These are phyloP conservation scores for Ctena decussata DNA, from an alignment of 2,888 invertebrate genomes.

Conservation along the genomic window DNA sequence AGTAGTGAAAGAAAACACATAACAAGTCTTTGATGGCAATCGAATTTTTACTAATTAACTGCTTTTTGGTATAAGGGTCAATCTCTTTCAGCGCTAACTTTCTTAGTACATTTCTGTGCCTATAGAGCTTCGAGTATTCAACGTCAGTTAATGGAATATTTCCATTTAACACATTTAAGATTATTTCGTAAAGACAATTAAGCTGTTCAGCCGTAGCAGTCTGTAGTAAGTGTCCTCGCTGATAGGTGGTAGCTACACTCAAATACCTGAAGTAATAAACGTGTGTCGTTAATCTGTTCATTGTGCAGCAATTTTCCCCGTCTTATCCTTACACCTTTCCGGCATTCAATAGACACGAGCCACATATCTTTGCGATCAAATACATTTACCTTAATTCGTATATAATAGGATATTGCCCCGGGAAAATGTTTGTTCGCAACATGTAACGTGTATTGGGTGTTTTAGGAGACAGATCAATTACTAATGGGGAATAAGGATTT, in stretches of 20 bases:
- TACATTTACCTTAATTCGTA: conserved; percentile 12
- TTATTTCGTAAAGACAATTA: not conserved
- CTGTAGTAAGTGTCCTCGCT: conserved; percentile 5
- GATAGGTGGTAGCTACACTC: not conserved
- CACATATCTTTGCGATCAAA: too few species aligned
- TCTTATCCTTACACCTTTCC: not conserved
- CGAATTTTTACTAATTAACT: conserved; percentile 3
- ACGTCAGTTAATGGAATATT: not conserved
- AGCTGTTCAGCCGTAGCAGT: conserved; percentile 2
- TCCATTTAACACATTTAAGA: not conserved
- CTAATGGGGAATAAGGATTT: not conserved
- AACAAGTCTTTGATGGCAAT: not conserved
- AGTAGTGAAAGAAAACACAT: not conserved
- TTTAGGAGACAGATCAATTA: conserved; percentile 6
- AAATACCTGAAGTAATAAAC: not conserved
- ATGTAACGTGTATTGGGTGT: not conserved
- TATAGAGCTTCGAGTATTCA: not conserved
- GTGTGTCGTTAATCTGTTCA: not conserved
- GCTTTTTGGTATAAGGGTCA: not conserved
- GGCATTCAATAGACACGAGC: not conserved
- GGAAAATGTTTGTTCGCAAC: conserved; percentile 1
- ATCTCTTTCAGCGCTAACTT: conserved; percentile 13
- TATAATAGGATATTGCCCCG: conserved; percentile 19
- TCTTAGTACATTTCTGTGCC: conserved; percentile 13
- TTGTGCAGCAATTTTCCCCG: not conserved